Conservation (phyloP, 2,797 vertebrate genomes). For the Lagorchestes hirsutus region DNA sequence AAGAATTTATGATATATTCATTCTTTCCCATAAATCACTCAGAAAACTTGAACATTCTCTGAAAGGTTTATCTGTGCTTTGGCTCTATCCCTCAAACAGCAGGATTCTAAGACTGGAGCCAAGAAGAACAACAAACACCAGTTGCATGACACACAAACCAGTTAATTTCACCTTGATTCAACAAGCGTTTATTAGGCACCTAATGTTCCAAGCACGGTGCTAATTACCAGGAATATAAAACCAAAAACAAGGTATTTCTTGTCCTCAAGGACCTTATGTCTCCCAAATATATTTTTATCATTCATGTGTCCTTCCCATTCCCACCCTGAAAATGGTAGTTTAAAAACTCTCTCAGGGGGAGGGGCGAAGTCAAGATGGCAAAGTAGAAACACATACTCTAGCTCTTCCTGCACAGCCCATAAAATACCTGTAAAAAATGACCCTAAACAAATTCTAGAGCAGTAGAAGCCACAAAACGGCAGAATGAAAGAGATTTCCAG, state of each 20-base stretch:
- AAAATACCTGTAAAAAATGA: too few species aligned
- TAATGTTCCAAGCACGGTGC: background rate
- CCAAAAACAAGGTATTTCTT: background rate
- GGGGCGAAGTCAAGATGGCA: too few species aligned
- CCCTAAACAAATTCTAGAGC: too few species aligned
- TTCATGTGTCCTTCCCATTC: background rate
- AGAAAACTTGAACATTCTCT: constrained; percentile 51
- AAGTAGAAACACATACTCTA: too few species aligned
- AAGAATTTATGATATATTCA: constrained; percentile 25
- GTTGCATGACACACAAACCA: constrained; percentile 62
- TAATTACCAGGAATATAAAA: background rate
- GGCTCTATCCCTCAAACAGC: background rate
- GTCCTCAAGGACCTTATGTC: constrained; percentile 6
- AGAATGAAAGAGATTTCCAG: too few species aligned
- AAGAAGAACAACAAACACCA: constrained; percentile 59
- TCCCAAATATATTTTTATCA: constrained; percentile 6
- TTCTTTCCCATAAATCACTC: constrained; percentile 46
- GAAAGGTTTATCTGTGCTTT: constrained; percentile 57
- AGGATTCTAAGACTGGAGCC: constrained; percentile 52
- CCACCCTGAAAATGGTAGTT: background rate
- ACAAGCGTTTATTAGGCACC: constrained; percentile 28
- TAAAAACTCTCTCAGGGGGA: background rate
- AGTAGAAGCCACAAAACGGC: too few species aligned
- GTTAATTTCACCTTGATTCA: constrained; percentile 36
- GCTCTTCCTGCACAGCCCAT: too few species aligned